Percentiles rank a stretch among this genome's conserved stretches.
phyloP scores from a whole-genome alignment of 1,140 invertebrate species.

The Hesperophylax magnus region DNA sequence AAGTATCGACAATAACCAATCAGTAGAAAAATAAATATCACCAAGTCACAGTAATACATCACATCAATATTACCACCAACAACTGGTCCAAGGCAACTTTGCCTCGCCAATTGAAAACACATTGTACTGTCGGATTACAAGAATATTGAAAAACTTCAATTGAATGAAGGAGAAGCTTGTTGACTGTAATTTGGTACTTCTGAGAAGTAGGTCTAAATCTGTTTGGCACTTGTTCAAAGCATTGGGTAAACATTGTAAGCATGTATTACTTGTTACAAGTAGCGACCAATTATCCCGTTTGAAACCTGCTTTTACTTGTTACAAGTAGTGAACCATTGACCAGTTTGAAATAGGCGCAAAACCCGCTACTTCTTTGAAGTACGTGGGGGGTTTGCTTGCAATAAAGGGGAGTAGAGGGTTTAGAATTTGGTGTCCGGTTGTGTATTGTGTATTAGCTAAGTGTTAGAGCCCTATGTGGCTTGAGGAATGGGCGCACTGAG shows the following conservation, averaged over 20 bases:
- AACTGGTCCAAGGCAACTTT: neutral
- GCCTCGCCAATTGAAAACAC: conserved; percentile 7
- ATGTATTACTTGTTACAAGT: too few species aligned
- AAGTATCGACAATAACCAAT: conserved; percentile 10
- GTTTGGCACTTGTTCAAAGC: neutral
- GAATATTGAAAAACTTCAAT: conserved; percentile 7
- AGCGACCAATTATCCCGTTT: too few species aligned
- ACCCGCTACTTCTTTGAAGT: too few species aligned
- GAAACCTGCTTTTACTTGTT: too few species aligned
- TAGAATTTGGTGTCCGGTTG: too few species aligned
- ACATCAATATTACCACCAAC: conserved; percentile 22
- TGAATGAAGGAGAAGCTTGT: neutral
- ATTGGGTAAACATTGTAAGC: too few species aligned
- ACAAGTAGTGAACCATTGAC: too few species aligned
- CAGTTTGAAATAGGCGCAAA: too few species aligned
- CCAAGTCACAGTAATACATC: conserved; percentile 41
- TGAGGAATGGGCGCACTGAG: conserved; percentile 62
- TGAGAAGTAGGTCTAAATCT: conserved; percentile 3
- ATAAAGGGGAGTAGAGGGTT: too few species aligned
- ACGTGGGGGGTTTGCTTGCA: too few species aligned
- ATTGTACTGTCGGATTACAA: neutral
- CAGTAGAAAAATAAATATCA: conserved; percentile 42
- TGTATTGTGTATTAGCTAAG: neutral
- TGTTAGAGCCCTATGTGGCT: conserved; percentile 5
- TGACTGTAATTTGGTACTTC: conserved; percentile 25